phyloP scores from a whole-genome alignment of 2,797 vertebrate genomes.

The Geotrypetes seraphini region DNA sequence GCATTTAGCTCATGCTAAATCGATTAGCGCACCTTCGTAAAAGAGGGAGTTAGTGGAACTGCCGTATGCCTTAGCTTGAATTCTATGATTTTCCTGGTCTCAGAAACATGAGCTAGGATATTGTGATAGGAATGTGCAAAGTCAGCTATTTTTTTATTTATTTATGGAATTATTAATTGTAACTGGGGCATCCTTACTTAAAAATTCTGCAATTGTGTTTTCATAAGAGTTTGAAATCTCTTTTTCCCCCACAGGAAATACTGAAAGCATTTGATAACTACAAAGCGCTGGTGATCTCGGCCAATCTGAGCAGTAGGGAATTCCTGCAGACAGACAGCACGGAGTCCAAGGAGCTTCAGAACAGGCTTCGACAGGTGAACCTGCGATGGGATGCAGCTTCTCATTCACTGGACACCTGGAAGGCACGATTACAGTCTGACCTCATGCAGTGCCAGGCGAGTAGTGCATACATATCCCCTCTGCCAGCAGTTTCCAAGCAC shows the following conservation, averaged over 20 bases:
- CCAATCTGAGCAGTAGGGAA: conserved; percentile 62
- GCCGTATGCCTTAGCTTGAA: too few relatives aligned
- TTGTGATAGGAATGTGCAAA: too few relatives aligned
- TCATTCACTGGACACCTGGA: conserved; percentile 60
- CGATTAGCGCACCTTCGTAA: too few relatives aligned
- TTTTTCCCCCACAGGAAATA: conserved; percentile 64
- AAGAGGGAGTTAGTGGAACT: too few relatives aligned
- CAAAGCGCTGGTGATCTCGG: conserved; percentile 71
- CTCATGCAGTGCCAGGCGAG: conserved; percentile 78
- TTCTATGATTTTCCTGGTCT: too few relatives aligned
- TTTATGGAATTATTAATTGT: neutral
- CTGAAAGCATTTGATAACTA: conserved; percentile 70
- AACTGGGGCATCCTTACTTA: neutral
- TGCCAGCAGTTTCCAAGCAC: too few relatives aligned
- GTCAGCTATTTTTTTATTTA: too few relatives aligned
- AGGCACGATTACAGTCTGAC: conserved; percentile 50
- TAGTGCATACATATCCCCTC: too few relatives aligned
- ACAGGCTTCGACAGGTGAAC: conserved; percentile 61
- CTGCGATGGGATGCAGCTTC: conserved; percentile 68
- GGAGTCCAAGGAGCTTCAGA: conserved; percentile 59
- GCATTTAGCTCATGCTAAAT: too few relatives aligned
- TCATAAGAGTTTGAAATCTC: neutral
- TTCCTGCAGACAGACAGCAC: conserved; percentile 49
- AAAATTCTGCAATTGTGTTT: neutral
- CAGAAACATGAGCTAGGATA: too few relatives aligned